Conservation (phyloP, 2,797 vertebrate species). For the Neosilurus mollespiculum region DNA sequence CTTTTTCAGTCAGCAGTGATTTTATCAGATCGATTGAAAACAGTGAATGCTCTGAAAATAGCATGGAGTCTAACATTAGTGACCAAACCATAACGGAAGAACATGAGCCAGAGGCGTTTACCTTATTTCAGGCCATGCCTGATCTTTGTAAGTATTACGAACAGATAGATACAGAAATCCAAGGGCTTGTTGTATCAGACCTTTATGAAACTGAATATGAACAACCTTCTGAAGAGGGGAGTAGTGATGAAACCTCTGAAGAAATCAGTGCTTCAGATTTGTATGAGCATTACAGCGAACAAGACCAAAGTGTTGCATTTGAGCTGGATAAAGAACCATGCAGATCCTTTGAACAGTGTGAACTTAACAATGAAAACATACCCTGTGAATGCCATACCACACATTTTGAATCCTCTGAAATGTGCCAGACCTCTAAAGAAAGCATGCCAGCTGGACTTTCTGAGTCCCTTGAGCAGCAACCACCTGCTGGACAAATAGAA, state of each 20-base stretch:
- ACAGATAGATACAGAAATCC: slow-evolving; percentile 17
- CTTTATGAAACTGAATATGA: slow-evolving; percentile 18
- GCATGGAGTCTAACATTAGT: slow-evolving; percentile 6
- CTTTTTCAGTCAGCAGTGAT: slow-evolving; percentile 37
- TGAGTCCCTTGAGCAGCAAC: slow-evolving; percentile 57
- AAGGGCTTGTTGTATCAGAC: slow-evolving; percentile 30
- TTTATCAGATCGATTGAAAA: slow-evolving; percentile 34
- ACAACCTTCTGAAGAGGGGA: slow-evolving; percentile 26
- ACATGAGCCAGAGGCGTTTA: slow-evolving; percentile 23
- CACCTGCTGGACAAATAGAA: slow-evolving; percentile 42
- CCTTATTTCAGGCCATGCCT: slow-evolving; percentile 15
- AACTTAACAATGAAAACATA: slow-evolving; percentile 42
- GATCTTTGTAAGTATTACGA: slow-evolving; percentile 34
- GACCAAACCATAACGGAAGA: slow-evolving; percentile 35
- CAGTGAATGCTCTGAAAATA: slow-evolving; percentile 23
- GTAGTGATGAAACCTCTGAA: slow-evolving; percentile 24
- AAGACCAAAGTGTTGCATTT: slow-evolving; percentile 22
- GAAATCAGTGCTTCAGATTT: slow-evolving; percentile 8
- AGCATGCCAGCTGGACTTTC: slow-evolving; percentile 59
- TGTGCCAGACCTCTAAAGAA: slow-evolving; percentile 58
- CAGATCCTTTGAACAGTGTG: slow-evolving; percentile 37
- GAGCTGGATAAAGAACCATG: slow-evolving; percentile 41
- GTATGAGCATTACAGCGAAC: slow-evolving; percentile 19
- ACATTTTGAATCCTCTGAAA: slow-evolving; percentile 56
- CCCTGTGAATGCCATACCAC: slow-evolving; percentile 46